Percentiles rank a stretch among this genome's conserved stretches.
phyloP scores from a whole-genome alignment of 2,797 vertebrate species.

The Taeniopygia guttata region DNA sequence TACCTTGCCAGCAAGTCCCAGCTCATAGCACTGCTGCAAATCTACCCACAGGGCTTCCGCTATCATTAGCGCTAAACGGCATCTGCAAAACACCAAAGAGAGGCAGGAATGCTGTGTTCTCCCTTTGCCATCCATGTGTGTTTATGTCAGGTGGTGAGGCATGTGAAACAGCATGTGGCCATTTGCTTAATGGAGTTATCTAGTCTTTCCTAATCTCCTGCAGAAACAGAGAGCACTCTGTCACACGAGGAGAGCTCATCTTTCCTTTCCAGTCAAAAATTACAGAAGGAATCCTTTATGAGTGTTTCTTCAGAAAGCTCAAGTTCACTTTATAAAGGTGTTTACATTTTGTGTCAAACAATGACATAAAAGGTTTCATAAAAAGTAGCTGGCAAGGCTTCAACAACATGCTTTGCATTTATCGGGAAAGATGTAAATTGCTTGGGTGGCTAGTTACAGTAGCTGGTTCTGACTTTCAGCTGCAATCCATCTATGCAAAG shows the following conservation, averaged over 20 bases:
- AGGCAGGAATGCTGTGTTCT: background rate
- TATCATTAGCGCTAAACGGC: background rate
- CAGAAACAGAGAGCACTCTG: background rate
- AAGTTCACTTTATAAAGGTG: background rate
- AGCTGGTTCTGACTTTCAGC: background rate
- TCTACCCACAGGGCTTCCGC: background rate
- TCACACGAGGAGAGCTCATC: background rate
- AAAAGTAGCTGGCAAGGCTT: background rate
- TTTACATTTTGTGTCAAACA: background rate
- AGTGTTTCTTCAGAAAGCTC: background rate
- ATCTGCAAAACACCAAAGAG: background rate
- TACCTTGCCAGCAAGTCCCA: background rate
- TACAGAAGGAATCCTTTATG: constrained; percentile 4
- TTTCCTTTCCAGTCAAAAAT: constrained; percentile 11
- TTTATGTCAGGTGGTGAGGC: background rate
- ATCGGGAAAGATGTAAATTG: background rate
- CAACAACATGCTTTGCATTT: background rate
- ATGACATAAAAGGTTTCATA: background rate
- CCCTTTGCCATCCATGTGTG: background rate
- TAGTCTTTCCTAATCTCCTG: background rate
- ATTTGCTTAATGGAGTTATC: background rate
- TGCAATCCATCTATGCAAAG: background rate
- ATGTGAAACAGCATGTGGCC: background rate
- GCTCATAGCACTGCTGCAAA: background rate
- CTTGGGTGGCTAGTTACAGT: background rate